phyloP scores from a whole-genome alignment of 2,888 invertebrate genomes.

The Diabrotica balteata region DNA sequence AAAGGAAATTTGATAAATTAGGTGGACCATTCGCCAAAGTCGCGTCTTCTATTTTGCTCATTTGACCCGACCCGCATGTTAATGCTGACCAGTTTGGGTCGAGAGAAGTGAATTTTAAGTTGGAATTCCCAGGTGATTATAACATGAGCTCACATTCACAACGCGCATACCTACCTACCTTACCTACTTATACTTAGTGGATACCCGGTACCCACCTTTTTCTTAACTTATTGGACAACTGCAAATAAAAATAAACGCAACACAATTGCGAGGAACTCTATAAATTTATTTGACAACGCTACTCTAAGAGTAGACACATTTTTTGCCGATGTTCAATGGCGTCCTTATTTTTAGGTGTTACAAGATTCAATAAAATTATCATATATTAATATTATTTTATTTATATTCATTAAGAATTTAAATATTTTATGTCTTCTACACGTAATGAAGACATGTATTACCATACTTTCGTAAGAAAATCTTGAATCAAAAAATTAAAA shows the following conservation, averaged over 20 bases:
- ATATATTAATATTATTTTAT: too few relatives aligned
- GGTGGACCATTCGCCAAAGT: background rate
- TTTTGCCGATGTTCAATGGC: too few relatives aligned
- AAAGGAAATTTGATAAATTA: too few relatives aligned
- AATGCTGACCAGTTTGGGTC: slow-evolving; percentile 4
- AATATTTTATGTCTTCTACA: too few relatives aligned
- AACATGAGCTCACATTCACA: slow-evolving; percentile 17
- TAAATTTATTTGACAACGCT: slow-evolving; percentile 7
- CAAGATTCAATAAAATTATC: too few relatives aligned
- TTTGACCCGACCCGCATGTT: slow-evolving; percentile 8
- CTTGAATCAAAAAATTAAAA: too few relatives aligned
- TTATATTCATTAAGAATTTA: too few relatives aligned
- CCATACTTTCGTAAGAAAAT: too few relatives aligned
- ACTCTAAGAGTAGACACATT: background rate
- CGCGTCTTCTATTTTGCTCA: slow-evolving; percentile 4
- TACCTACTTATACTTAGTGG: slow-evolving; percentile 19
- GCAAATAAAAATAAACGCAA: slow-evolving; percentile 2
- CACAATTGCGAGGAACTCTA: background rate
- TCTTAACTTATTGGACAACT: slow-evolving; percentile 12
- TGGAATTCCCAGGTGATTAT: slow-evolving; percentile 23
- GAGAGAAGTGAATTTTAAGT: slow-evolving; percentile 14
- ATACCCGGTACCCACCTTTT: background rate
- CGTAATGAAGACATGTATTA: too few relatives aligned
- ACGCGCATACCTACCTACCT: slow-evolving; percentile 5
- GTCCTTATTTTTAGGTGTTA: too few relatives aligned